Evolutionary conservation across 2,888 invertebrate species (phyloP).

Genomic region (Euphydryas editha): DNA sequence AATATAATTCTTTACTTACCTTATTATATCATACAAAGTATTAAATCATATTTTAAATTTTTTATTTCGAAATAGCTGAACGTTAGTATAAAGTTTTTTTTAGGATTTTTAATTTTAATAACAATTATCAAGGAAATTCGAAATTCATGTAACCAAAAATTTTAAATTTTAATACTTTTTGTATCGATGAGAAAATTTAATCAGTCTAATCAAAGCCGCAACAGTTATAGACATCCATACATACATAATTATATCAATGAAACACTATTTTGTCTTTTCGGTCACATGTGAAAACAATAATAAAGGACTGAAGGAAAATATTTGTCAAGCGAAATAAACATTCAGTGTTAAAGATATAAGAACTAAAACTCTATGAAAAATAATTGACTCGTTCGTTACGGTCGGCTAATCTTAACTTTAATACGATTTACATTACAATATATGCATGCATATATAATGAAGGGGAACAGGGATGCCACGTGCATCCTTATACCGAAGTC

Average conservation of each 20-base stretch:
- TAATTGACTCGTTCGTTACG: conserved; percentile 23
- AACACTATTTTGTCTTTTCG: conserved; percentile 18
- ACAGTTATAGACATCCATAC: not conserved
- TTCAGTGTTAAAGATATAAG: not conserved
- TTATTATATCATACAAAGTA: too few species aligned
- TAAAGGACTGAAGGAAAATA: conserved; percentile 8
- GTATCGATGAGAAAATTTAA: too few species aligned
- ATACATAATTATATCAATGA: not conserved
- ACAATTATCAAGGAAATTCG: too few species aligned
- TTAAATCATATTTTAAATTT: too few species aligned
- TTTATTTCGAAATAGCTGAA: too few species aligned
- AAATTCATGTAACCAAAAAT: too few species aligned
- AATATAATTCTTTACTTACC: too few species aligned
- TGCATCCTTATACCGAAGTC: not conserved
- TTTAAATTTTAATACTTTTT: too few species aligned
- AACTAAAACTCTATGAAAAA: conserved; percentile 2
- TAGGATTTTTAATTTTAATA: too few species aligned
- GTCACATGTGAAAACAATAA: conserved; percentile 26
- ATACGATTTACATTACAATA: conserved; percentile 10
- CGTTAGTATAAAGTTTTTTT: too few species aligned
- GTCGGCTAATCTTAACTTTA: conserved; percentile 21
- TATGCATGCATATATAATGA: not conserved
- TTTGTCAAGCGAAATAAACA: conserved; percentile 6
- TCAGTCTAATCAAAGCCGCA: too few species aligned
- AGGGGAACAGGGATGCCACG: not conserved